These are phyloP conservation scores for Himalopsyche tibetana DNA, from an alignment of 2,888 invertebrate genomes.

Conservation along the genomic window DNA sequence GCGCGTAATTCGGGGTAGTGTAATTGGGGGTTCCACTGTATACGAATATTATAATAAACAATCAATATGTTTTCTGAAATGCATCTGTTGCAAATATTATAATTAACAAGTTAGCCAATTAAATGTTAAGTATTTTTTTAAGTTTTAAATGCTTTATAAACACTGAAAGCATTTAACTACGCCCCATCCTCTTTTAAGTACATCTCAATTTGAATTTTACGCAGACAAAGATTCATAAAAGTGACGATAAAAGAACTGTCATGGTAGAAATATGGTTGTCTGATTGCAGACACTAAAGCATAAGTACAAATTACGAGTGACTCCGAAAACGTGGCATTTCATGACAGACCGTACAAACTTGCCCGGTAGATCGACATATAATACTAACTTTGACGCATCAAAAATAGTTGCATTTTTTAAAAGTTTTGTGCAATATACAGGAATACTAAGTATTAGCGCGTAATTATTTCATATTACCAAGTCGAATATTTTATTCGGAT, in stretches of 20 bases:
- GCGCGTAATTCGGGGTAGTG: too few species aligned
- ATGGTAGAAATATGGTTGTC: constrained; percentile 55
- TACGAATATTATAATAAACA: too few species aligned
- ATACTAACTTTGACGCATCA: too few species aligned
- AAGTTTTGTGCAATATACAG: too few species aligned
- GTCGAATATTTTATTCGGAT: too few species aligned
- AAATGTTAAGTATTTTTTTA: not conserved
- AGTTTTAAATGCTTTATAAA: not conserved
- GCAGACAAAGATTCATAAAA: constrained; percentile 57
- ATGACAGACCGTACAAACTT: not conserved
- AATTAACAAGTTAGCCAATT: too few species aligned
- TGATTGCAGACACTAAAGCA: constrained; percentile 52
- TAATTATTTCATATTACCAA: too few species aligned
- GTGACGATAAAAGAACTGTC: constrained; percentile 54
- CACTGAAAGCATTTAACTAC: not conserved
- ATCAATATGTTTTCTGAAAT: too few species aligned
- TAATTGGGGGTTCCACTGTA: too few species aligned
- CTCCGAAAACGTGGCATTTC: constrained; percentile 24
- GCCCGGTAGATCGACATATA: not conserved
- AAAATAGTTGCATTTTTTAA: too few species aligned
- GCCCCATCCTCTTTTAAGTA: constrained; percentile 33
- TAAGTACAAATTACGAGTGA: not conserved
- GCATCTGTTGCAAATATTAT: too few species aligned
- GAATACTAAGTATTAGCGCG: too few species aligned
- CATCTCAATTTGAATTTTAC: constrained; percentile 51